Evolutionary conservation across 2,888 invertebrate genomes (phyloP), one percentile per base, ranked within the genome.

Genomic region (Tachina lurida): DNA sequence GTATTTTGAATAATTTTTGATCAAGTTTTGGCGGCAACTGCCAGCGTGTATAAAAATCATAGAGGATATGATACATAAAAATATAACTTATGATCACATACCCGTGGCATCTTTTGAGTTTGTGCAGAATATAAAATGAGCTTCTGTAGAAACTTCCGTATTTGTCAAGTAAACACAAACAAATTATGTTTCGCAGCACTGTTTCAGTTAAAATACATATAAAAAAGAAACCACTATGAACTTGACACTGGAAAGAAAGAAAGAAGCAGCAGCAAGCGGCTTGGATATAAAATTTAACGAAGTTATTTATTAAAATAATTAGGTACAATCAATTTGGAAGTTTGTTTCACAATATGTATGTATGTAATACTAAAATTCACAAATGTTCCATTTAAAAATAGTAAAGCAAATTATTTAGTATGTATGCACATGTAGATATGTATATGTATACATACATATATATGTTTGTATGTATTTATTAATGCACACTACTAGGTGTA

Each of bases 81-180:
- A 39, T 22, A 79, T 56, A 19, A 54, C 67, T 63, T 47, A 78
- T 77, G 84, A 86, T 86, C 85, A 88, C 88, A 80, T 89, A 89
- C 89, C 88, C 88, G 88, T 84, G 88, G 88, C 89, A 89, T 89
- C 78, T 85, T 89, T 71, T 15, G 10, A 47, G 4, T 78, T 54
- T 70, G 52, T n/a, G 22, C 17, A 80, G 73, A 70, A 84, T 79
- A 82, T 47, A 10, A 87, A 87, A 73, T 41, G n/a, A 56, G 43
- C 49, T 47, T 54, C 65, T 31, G 31, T 62, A 54, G 12, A 49
- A 68, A 68, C 47, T 74, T 76, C 62, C 76, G 76, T 73, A 81
- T 84, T 56, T 67, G 19, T 41, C 45, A 75, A 65, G 10, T 31
- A 10, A 12, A 13, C 8, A 60, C 10, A 49, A 19, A 41, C n/a